Evolutionary conservation across 1,140 invertebrate species (phyloP), one percentile per base, ranked within the genome.

Genomic region (Dreissena rostriformis): DNA sequence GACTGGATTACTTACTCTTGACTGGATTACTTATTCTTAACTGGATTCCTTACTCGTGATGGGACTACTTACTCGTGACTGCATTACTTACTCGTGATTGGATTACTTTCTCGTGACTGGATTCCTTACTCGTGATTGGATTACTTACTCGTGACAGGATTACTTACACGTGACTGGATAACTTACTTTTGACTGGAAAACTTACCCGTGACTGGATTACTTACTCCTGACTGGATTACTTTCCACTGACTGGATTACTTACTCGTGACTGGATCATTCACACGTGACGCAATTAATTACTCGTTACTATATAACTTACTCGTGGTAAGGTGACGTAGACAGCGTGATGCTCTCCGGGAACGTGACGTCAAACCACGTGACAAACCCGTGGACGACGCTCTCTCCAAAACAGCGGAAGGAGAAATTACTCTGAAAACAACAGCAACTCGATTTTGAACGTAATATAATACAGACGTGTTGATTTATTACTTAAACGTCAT

Each of bases 291-390:
- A n/a, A 14, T 63, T 24, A 63, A n/a, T 24, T 22, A 12, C 19
- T 28, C 39, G 22, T 15, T 10, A 24, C 8, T 19, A 15, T 73
- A 52, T 52, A 52, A 81, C 68, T 80, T 65, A 90, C 89, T 86
- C 84, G 26, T 86, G 76, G 80, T 92, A 90, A 15, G 91, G 91
- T 12, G 91, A 91, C 14, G 91, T 91, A 15, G 91, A 88, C 0
- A 92, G 71, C 28, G 86, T 76, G 14, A 91, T 82, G 52, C 89
- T 86, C 52, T 87, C 88, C 6, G 91, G 91, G 80, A 92, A 92
- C 55, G 74, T 86, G 24, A 92, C 91, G 76, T 88, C 88, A 82
- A 92, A 92, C 89, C 89, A 91, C 26, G 89, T 84, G 14, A 88
- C 88, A 74, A 92, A 88, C 67, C 91, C 90, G 75, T 91, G 89